A percentile compares a stretch with the other conserved stretches of the same genome.
Conservation (phyloP, 1,140 invertebrate species). For the Stratiolaelaps scimitus region DNA sequence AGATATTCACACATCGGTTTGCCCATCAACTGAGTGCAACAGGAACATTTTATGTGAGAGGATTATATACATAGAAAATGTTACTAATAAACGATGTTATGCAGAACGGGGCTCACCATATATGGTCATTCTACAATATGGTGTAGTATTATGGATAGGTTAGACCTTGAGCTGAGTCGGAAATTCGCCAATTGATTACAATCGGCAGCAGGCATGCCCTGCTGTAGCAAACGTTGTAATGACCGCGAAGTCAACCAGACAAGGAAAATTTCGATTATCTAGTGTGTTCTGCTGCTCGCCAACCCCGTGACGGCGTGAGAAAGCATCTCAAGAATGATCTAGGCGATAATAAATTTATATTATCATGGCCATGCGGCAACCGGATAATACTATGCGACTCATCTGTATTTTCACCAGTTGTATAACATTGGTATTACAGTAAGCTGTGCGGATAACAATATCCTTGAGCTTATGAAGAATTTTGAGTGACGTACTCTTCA, state of each 20-base stretch:
- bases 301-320: not conserved
- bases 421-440: not conserved
- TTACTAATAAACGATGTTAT: too few relatives aligned
- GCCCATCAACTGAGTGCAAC: too few relatives aligned
- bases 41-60: too few relatives aligned
- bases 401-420: not conserved
- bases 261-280: not conserved
- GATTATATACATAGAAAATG: too few relatives aligned
- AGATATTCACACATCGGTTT: too few relatives aligned
- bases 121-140: too few relatives aligned
- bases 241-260: not conserved
- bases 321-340: not conserved
- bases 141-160: too few relatives aligned
- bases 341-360: not conserved
- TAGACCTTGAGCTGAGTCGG: not conserved
- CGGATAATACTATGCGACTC: too few relatives aligned
- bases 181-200: not conserved
- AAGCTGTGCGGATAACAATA: too few relatives aligned
- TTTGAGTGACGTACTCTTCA: not conserved
- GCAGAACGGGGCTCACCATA: too few relatives aligned
- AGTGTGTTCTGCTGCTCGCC: not conserved
- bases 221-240: constrained; percentile 6
- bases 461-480: not conserved
- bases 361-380: not conserved
- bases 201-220: constrained; percentile 1